Percentiles rank a stretch among this genome's conserved stretches.
Conservation (phyloP, 2,888 invertebrate species). For the Corythucha ciliata region DNA sequence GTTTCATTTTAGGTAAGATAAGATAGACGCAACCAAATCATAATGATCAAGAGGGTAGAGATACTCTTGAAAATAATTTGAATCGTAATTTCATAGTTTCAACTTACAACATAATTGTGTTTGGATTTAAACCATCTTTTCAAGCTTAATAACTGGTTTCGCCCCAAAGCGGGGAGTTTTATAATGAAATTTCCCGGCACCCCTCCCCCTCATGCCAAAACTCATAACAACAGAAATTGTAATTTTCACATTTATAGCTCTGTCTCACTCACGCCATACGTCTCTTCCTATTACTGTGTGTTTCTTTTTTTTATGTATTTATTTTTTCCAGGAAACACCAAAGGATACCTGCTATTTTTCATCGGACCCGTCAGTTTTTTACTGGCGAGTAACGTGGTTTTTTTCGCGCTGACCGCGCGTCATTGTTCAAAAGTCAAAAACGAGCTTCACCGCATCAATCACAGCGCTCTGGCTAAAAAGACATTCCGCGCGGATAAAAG, state of each 20-base stretch:
- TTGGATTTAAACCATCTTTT: too few relatives aligned
- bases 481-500: constrained; percentile 59
- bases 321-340: constrained; percentile 31
- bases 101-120: too few relatives aligned
- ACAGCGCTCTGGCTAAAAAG: constrained; percentile 50
- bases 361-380: constrained; percentile 52
- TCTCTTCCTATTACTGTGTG: neutral
- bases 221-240: neutral
- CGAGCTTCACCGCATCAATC: constrained; percentile 61
- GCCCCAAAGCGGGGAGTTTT: too few relatives aligned
- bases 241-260: neutral
- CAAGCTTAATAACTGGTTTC: too few relatives aligned
- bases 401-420: constrained; percentile 50
- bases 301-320: constrained; percentile 2
- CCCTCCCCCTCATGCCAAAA: neutral
- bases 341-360: constrained; percentile 49
- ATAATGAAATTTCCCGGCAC: neutral
- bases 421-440: constrained; percentile 49
- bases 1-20: too few relatives aligned
- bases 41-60: too few relatives aligned
- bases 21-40: too few relatives aligned
- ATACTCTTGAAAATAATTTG: too few relatives aligned
- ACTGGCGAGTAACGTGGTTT: constrained; percentile 49
- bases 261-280: neutral
- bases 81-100: too few relatives aligned